Evolutionary conservation across 2,113 vertebrate genomes (phyloP), one percentile per base, ranked within the genome.

Genomic region (Panurus biarmicus): DNA sequence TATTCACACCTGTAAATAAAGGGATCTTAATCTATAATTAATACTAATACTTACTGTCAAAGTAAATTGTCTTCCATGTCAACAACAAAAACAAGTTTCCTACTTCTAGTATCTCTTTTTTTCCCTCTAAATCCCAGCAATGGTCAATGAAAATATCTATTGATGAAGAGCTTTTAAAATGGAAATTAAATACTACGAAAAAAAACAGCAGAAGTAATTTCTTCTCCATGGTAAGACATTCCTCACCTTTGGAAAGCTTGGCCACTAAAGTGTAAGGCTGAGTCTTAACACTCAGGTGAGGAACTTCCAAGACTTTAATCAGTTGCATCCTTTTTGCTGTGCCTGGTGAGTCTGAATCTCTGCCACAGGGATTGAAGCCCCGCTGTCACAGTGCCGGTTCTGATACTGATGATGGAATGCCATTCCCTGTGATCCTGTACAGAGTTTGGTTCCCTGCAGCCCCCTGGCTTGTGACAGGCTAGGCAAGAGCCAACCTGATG

Each of bases 401-500:
- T 60, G 28, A 8, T 24, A 14, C 23, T 44, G 6, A 13, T 1
- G 5, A 10, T 9, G 25, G 44, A 54, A 20, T 48, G 42, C 3
- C 53, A 29, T 81, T 64, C 3, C 1, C 12, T 77, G 11, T 10
- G 9, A 21, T 13, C 28, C 24, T 54, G 23, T 22, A 58, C 61
- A 19, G 22, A 65, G 28, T 5, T 19, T 8, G 12, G 20, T 25
- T 6, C n/a, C 7, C n/a, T 87, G 40, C 22, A 17, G 23, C 14
- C 11, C 16, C 12, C 19, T 25, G 72, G 2, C 35, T 40, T 38
- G 28, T 29, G 61, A 47, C 16, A 60, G 28, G 8, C 8, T n/a
- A 19, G 19, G 8, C 22, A 19, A 14, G 38, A 72, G 9, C 12
- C 53, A 57, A 12, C 21, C 11, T 0, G 0, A 8, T 10, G 8